Conservation (phyloP, 2,113 vertebrate genomes). For the Delphinus delphis region DNA sequence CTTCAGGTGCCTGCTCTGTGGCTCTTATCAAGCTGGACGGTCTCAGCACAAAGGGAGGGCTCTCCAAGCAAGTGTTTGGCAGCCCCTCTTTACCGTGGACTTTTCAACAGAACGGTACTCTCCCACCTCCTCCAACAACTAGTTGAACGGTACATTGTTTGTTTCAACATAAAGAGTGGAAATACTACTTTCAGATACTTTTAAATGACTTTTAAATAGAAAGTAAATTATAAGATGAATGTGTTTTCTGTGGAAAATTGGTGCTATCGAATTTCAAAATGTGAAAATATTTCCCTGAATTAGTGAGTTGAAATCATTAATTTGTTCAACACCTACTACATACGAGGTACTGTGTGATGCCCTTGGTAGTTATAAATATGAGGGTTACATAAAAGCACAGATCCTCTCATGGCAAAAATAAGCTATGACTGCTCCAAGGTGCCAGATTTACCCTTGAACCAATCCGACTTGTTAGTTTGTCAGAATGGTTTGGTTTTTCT, state of each 20-base stretch:
- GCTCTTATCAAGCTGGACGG: background rate
- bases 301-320: background rate
- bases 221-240: background rate
- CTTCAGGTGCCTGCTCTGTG: fast-evolving
- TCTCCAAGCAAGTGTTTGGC: background rate
- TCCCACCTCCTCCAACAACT: background rate
- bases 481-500: background rate
- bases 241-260: background rate
- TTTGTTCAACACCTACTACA: background rate
- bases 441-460: background rate
- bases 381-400: background rate
- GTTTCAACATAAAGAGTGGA: background rate
- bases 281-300: background rate
- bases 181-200: background rate
- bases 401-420: slow-evolving; percentile 6
- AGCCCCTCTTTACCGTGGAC: background rate
- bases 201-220: background rate
- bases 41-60: background rate
- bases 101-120: background rate
- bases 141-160: background rate
- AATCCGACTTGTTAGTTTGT: background rate
- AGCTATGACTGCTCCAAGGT: background rate
- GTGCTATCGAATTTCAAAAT: background rate
- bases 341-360: background rate
- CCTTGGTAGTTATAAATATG: background rate